Conservation (phyloP, 2,888 invertebrate genomes). For the Lasioglossum leucozonium region DNA sequence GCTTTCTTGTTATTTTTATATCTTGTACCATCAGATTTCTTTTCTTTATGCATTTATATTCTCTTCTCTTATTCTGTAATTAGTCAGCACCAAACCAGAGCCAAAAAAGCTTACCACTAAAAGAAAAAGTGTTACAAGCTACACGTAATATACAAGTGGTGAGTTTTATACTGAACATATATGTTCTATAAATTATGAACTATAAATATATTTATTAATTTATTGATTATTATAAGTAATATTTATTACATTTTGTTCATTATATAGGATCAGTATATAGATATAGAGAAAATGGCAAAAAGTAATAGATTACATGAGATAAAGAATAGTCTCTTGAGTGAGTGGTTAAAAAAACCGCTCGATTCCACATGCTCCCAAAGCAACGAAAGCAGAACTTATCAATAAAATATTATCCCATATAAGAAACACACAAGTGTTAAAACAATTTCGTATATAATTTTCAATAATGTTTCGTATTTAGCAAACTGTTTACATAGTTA, state of each 20-base stretch:
- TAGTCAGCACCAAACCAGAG: not conserved
- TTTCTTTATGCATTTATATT: not conserved
- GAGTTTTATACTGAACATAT: not conserved
- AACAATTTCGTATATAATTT: slow-evolving; percentile 34
- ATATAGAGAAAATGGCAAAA: slow-evolving; percentile 50
- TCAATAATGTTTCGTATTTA: slow-evolving; percentile 1
- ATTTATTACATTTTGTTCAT: slow-evolving; percentile 1
- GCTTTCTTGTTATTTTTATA: not conserved
- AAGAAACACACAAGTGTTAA: slow-evolving; percentile 39
- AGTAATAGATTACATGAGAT: slow-evolving; percentile 35
- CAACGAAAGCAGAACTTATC: slow-evolving; percentile 45
- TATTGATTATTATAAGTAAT: not conserved
- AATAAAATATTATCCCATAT: slow-evolving; percentile 45
- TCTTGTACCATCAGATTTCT: not conserved
- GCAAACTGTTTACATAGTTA: not conserved
- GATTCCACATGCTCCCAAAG: slow-evolving; percentile 32
- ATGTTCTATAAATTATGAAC: no score
- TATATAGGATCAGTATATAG: slow-evolving; percentile 21
- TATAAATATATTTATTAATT: not conserved
- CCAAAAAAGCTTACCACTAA: slow-evolving; percentile 16
- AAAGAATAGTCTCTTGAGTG: slow-evolving; percentile 28
- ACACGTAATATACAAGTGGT: slow-evolving; percentile 21
- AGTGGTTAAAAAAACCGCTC: slow-evolving; percentile 49
- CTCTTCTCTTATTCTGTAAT: not conserved
- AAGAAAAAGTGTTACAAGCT: slow-evolving; percentile 48